Conservation (phyloP, 2,797 vertebrate genomes). For the Clarias laeviceps region DNA sequence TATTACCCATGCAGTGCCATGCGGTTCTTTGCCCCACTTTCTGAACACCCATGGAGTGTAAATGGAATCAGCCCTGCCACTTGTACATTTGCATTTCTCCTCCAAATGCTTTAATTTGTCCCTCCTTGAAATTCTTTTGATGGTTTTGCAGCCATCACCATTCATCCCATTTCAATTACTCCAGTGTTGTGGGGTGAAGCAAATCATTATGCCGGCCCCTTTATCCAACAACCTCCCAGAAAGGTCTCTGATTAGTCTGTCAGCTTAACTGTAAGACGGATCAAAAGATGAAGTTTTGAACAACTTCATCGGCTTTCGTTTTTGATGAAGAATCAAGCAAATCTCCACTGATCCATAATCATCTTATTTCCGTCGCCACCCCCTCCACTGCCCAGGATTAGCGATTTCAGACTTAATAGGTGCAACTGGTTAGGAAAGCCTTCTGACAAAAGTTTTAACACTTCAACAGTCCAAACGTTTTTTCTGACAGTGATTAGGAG, state of each 20-base stretch:
- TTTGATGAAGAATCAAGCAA: slow-evolving; percentile 53
- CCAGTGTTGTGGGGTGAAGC: slow-evolving; percentile 40
- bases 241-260: slow-evolving; percentile 42
- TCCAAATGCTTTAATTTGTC: slow-evolving; percentile 48
- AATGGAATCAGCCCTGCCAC: slow-evolving; percentile 29
- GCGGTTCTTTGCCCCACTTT: slow-evolving; percentile 14
- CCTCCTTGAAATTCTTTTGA: slow-evolving; percentile 52
- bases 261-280: slow-evolving; percentile 43
- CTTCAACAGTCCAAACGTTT: slow-evolving; percentile 62
- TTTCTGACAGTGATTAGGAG: slow-evolving; percentile 75
- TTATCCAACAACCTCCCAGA: slow-evolving; percentile 30
- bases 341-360: slow-evolving; percentile 66
- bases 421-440: slow-evolving; percentile 34
- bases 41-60: slow-evolving; percentile 15
- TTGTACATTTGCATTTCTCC: slow-evolving; percentile 53
- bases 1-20: slow-evolving; percentile 20
- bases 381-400: slow-evolving; percentile 55
- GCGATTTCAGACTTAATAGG: slow-evolving; percentile 35
- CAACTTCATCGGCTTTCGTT: slow-evolving; percentile 39
- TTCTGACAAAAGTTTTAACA: slow-evolving; percentile 70
- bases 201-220: slow-evolving; percentile 38
- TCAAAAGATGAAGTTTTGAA: slow-evolving; percentile 41
- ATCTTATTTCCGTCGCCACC: slow-evolving; percentile 35
- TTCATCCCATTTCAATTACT: slow-evolving; percentile 49
- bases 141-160: slow-evolving; percentile 33